Evolutionary conservation across 1,140 invertebrate species (phyloP).

Genomic region (Calephelis virginiensis): DNA sequence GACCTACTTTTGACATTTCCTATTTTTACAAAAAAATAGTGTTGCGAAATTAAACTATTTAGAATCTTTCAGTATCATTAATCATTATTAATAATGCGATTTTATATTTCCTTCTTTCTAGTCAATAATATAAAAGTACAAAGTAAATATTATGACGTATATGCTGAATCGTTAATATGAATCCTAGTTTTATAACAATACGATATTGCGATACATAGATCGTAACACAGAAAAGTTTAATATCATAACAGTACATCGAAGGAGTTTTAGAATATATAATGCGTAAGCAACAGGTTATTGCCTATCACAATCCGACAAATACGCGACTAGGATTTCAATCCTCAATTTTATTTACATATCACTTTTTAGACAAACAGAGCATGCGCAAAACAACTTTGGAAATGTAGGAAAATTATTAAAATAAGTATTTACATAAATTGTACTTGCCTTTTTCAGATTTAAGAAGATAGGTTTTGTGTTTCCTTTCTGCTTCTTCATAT

Average conservation of each 20-base stretch:
- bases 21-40: slow-evolving; percentile 34
- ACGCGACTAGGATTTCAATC: slow-evolving; percentile 66
- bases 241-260: slow-evolving; percentile 26
- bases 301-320: slow-evolving; percentile 70
- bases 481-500: slow-evolving; percentile 83
- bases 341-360: slow-evolving; percentile 64
- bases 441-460: slow-evolving; percentile 84
- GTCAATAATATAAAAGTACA: too few relatives aligned
- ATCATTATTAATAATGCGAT: background rate
- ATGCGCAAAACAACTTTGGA: slow-evolving; percentile 54
- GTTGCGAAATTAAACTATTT: slow-evolving; percentile 28
- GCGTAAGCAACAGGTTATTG: slow-evolving; percentile 70
- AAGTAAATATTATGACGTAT: background rate
- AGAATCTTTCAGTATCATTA: too few relatives aligned
- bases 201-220: slow-evolving; percentile 1
- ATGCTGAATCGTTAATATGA: background rate
- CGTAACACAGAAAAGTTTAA: slow-evolving; percentile 7
- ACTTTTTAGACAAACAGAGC: slow-evolving; percentile 42
- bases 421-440: slow-evolving; percentile 38
- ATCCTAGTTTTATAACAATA: background rate
- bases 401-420: slow-evolving; percentile 48
- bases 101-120: too few relatives aligned
- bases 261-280: slow-evolving; percentile 64
- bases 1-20: slow-evolving; percentile 21
- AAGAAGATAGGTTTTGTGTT: slow-evolving; percentile 81